Conservation (phyloP, 2,888 invertebrate genomes). For the Nemotelus nigrinus region DNA sequence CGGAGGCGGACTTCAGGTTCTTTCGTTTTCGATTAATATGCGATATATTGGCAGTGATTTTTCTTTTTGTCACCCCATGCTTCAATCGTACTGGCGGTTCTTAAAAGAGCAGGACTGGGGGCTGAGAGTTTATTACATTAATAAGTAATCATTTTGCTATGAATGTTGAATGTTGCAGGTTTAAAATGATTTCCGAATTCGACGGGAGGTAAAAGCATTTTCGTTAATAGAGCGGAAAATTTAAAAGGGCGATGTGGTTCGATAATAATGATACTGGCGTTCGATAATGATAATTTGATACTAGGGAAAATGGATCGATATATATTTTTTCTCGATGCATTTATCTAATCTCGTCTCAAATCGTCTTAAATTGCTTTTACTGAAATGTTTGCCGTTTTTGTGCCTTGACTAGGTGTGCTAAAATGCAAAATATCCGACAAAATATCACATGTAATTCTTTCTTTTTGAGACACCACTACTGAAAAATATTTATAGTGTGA, state of each 20-base stretch:
- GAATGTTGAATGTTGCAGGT: constrained; percentile 35
- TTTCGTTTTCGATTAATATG: constrained; percentile 29
- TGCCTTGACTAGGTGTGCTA: no score
- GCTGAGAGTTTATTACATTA: constrained; percentile 50
- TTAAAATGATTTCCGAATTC: constrained; percentile 48
- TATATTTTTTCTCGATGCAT: no score
- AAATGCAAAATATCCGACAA: no score
- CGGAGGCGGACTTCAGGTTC: constrained; percentile 16
- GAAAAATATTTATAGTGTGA: no score
- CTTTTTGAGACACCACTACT: no score
- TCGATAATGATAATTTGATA: no score
- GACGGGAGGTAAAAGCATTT: background rate
- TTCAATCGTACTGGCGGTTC: background rate
- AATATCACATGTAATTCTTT: no score
- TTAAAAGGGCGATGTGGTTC: background rate
- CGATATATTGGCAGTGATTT: background rate
- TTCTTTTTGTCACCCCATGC: constrained; percentile 24
- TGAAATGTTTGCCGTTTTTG: no score
- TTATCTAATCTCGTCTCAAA: no score
- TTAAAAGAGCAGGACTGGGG: constrained; percentile 42
- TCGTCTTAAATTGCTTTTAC: no score
- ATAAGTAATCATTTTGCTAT: constrained; percentile 49
- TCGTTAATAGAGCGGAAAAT: background rate
- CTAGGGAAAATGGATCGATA: no score
- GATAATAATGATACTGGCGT: no score